These are phyloP conservation scores for Gopherus evgoodei DNA, from an alignment of 2,113 vertebrate genomes.

Conservation along the genomic window DNA sequence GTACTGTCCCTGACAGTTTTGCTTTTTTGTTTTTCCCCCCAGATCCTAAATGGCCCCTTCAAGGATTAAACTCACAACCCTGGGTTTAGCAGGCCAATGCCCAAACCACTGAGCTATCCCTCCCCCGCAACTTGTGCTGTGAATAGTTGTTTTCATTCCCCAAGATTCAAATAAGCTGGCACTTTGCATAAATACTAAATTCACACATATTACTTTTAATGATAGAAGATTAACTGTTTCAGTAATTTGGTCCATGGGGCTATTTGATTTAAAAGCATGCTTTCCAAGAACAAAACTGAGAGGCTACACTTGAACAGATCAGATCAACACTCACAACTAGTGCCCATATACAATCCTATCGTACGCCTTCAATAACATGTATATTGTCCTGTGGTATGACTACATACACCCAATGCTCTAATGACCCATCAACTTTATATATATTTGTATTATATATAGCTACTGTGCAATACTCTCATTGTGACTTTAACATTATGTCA, in stretches of 20 bases:
- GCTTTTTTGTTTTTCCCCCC: too few relatives aligned
- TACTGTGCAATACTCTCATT: neutral
- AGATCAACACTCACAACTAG: neutral
- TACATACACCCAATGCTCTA: accelerated
- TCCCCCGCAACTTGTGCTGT: conserved; percentile 1
- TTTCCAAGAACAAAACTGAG: neutral
- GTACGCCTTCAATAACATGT: neutral
- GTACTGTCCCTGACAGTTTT: too few relatives aligned
- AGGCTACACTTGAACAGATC: neutral
- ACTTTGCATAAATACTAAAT: neutral
- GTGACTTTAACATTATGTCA: neutral
- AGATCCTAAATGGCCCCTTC: too few relatives aligned
- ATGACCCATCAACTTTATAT: neutral
- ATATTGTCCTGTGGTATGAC: neutral
- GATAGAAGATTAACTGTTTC: conserved; percentile 44
- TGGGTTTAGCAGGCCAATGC: too few relatives aligned
- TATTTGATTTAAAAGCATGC: neutral
- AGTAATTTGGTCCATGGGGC: neutral
- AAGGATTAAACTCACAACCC: too few relatives aligned
- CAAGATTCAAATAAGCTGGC: conserved; percentile 46
- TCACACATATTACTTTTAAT: neutral
- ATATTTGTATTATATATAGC: neutral
- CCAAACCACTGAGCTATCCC: too few relatives aligned
- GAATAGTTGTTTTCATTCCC: conserved; percentile 57
- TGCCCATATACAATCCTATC: neutral